Evolutionary conservation across 2,797 vertebrate species (phyloP).

Genomic region (Pseudotriccus pelzelni): DNA sequence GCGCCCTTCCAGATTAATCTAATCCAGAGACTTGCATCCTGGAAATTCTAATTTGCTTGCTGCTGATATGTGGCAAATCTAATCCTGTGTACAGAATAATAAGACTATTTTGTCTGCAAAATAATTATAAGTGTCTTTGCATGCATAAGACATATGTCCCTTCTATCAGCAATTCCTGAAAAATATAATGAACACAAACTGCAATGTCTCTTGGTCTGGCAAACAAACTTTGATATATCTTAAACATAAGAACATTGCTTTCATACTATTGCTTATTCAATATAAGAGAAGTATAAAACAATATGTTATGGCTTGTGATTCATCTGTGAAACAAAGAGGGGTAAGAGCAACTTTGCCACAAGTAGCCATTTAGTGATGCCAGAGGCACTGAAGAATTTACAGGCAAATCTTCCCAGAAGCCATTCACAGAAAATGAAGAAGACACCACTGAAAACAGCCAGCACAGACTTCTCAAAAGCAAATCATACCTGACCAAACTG

Average conservation of each 20-base stretch:
- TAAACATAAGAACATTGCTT: not conserved
- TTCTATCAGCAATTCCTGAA: not conserved
- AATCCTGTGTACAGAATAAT: not conserved
- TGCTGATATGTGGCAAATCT: not conserved
- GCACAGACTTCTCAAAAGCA: not conserved
- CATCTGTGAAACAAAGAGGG: not conserved
- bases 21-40: not conserved
- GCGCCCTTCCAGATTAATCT: not conserved
- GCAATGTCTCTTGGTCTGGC: not conserved
- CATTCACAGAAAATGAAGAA: not conserved
- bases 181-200: not conserved
- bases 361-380: not conserved
- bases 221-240: not conserved
- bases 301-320: not conserved
- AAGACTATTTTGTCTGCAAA: not conserved
- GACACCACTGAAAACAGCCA: not conserved
- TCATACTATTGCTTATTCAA: not conserved
- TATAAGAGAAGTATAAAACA: not conserved
- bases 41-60: conserved; percentile 7
- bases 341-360: not conserved
- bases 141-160: not conserved
- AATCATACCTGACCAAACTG: not conserved
- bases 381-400: not conserved
- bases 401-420: not conserved
- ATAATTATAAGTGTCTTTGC: not conserved